Conservation (phyloP, 2,113 vertebrate species). For the Hemichromis elongatus region DNA sequence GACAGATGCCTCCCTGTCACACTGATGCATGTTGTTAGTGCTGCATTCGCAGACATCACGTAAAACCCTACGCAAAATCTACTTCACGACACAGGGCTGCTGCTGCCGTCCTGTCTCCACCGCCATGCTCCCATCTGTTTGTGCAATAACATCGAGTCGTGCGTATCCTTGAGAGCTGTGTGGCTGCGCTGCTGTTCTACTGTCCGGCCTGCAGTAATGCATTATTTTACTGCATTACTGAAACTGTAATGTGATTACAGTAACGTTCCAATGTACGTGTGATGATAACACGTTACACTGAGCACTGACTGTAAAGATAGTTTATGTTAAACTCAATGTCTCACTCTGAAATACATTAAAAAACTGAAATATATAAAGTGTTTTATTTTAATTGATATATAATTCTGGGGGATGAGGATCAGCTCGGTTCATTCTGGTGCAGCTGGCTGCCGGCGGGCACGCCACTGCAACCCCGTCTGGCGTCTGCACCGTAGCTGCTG, state of each 20-base stretch:
- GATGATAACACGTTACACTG: neutral
- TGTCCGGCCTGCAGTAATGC: rapidly evolving
- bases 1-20: too few relatives aligned
- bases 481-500: too few relatives aligned
- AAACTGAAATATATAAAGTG: neutral
- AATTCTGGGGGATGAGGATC: too few relatives aligned
- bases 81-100: too few relatives aligned
- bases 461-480: too few relatives aligned
- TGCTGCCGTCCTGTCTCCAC: neutral
- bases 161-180: neutral
- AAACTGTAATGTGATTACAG: neutral
- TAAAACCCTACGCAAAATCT: too few relatives aligned
- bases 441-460: too few relatives aligned
- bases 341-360: neutral
- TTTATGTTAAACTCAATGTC: neutral
- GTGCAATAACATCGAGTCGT: neutral
- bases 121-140: neutral
- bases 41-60: too few relatives aligned
- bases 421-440: too few relatives aligned
- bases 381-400: neutral
- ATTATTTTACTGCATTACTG: neutral
- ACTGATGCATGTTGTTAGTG: too few relatives aligned
- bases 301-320: neutral
- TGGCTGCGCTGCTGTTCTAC: neutral
- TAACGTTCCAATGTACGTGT: neutral